phyloP scores from a whole-genome alignment of 1,140 invertebrate species.

The Stenopsyche tienmushanensis region DNA sequence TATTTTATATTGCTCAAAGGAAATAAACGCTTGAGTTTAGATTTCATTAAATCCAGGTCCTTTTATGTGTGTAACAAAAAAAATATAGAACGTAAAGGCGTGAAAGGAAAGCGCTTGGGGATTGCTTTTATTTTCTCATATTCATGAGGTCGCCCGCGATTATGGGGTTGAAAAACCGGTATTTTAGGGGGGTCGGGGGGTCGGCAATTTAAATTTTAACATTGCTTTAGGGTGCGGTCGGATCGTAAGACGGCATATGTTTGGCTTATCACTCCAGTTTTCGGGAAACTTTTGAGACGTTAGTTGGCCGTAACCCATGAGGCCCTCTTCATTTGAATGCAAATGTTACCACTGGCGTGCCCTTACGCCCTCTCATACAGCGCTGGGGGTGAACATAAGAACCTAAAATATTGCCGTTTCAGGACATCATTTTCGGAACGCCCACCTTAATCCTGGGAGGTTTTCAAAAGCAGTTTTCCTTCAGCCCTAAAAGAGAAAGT shows the following conservation, averaged over 20 bases:
- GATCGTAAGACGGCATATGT: slow-evolving; percentile 27
- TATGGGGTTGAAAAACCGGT: too few relatives aligned
- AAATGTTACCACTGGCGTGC: slow-evolving; percentile 24
- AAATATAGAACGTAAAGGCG: too few relatives aligned
- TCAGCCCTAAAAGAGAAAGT: background rate
- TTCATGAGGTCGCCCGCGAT: too few relatives aligned
- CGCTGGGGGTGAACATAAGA: slow-evolving; percentile 23
- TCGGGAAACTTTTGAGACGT: slow-evolving; percentile 28
- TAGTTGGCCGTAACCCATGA: slow-evolving; percentile 1
- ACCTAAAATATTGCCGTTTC: slow-evolving; percentile 28
- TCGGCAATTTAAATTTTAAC: slow-evolving; percentile 28
- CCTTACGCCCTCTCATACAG: background rate
- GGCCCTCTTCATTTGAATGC: slow-evolving; percentile 35
- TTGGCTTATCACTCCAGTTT: slow-evolving; percentile 28
- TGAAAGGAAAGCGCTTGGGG: too few relatives aligned
- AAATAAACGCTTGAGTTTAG: too few relatives aligned
- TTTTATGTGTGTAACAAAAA: too few relatives aligned
- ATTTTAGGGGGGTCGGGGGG: too few relatives aligned
- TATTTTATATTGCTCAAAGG: too few relatives aligned
- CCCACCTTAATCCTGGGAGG: slow-evolving; percentile 11
- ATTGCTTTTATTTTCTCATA: too few relatives aligned
- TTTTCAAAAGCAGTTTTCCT: slow-evolving; percentile 1
- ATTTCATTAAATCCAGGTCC: too few relatives aligned
- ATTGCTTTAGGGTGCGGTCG: background rate
- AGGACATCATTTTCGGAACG: slow-evolving; percentile 24